These are phyloP conservation scores for Lonchura striata DNA, from an alignment of 2,113 vertebrate species.

Conservation along the genomic window DNA sequence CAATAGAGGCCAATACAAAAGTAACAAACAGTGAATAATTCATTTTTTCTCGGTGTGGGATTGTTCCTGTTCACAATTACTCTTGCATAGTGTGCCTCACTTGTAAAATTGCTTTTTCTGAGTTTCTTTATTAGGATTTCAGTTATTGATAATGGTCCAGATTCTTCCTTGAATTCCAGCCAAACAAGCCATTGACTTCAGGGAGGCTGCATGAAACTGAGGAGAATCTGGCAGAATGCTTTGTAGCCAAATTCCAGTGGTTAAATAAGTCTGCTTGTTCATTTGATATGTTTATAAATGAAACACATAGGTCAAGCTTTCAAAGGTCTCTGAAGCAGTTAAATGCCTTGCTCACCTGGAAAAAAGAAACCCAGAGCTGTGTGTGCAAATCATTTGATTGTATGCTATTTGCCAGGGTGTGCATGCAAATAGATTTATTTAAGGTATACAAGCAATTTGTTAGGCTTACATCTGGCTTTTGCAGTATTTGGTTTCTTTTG, in stretches of 20 bases:
- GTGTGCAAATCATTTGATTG: background rate
- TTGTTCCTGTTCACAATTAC: slow-evolving; percentile 29
- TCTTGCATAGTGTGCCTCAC: background rate
- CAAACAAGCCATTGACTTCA: slow-evolving; percentile 55
- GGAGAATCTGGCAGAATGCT: slow-evolving; percentile 34
- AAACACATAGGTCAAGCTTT: slow-evolving; percentile 42
- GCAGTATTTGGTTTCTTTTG: background rate
- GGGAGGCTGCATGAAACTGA: slow-evolving; percentile 41
- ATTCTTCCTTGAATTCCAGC: slow-evolving; percentile 44
- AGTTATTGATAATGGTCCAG: slow-evolving; percentile 52
- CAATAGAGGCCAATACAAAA: slow-evolving; percentile 36
- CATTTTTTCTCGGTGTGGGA: slow-evolving; percentile 3
- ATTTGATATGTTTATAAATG: slow-evolving; percentile 58
- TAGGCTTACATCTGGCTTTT: background rate
- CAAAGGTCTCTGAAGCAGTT: background rate
- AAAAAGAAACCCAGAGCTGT: background rate
- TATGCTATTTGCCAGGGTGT: background rate
- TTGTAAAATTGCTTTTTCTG: slow-evolving; percentile 47
- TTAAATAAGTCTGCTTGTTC: slow-evolving; percentile 55
- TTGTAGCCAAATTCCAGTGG: slow-evolving; percentile 54
- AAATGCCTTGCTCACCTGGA: slow-evolving; percentile 44
- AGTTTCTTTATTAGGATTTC: slow-evolving; percentile 36
- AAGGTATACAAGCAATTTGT: background rate
- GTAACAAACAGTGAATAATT: slow-evolving; percentile 21
- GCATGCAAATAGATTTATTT: background rate